phyloP scores from a whole-genome alignment of 2,797 vertebrate species.

The Rhincodon typus region DNA sequence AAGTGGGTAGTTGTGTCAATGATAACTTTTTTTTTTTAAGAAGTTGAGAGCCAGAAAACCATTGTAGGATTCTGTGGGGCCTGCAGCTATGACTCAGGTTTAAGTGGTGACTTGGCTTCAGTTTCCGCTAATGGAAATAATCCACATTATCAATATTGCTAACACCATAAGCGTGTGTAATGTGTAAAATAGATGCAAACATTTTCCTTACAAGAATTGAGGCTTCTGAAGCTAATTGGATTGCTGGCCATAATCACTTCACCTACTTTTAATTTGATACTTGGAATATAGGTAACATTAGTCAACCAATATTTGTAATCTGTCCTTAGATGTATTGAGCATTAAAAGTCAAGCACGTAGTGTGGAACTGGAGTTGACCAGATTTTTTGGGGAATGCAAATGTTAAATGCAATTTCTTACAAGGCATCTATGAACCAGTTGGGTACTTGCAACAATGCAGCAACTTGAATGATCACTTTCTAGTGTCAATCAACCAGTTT shows the following conservation, averaged over 20 bases:
- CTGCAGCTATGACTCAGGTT: background rate
- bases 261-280: background rate
- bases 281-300: background rate
- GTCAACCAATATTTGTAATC: background rate
- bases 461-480: background rate
- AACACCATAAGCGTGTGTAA: background rate
- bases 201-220: background rate
- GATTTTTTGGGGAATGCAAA: background rate
- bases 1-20: background rate
- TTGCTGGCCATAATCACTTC: background rate
- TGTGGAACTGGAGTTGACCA: background rate
- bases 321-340: background rate
- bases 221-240: background rate
- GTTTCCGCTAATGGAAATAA: background rate
- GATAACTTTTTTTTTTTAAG: background rate
- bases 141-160: background rate
- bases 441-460: background rate
- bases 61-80: background rate
- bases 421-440: background rate
- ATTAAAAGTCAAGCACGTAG: background rate
- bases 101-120: background rate
- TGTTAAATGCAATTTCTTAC: background rate
- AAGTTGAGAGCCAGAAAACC: background rate
- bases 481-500: background rate
- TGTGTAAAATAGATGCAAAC: background rate